Evolutionary conservation across 2,113 vertebrate species (phyloP).

Genomic region (Albula goreensis): DNA sequence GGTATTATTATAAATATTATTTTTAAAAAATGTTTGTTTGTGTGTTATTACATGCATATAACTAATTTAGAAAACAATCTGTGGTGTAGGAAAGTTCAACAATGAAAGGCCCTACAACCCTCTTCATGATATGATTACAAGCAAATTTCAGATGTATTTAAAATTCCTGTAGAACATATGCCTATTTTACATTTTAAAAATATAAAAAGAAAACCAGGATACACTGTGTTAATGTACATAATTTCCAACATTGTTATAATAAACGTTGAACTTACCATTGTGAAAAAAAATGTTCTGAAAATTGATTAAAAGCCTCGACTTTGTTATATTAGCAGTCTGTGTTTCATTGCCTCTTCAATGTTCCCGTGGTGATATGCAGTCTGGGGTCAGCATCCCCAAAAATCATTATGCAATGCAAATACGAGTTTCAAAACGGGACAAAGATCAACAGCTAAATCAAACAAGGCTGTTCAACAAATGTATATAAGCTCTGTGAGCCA

Average conservation of each 20-base stretch:
- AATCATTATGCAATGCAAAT: conserved; percentile 22
- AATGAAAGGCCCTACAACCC: not conserved
- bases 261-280: too few species aligned
- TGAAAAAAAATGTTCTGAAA: not conserved
- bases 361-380: not conserved
- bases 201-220: too few species aligned
- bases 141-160: not conserved
- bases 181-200: too few species aligned
- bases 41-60: not conserved
- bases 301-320: not conserved
- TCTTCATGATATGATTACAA: too few species aligned
- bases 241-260: too few species aligned
- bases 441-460: conserved; percentile 9
- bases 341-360: not conserved
- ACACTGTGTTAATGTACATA: too few species aligned
- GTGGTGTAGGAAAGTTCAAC: not conserved
- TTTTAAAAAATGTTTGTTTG: too few species aligned
- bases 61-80: not conserved
- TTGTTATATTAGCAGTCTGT: not conserved
- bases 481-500: not conserved
- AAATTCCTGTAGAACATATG: too few species aligned
- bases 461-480: conserved; percentile 10
- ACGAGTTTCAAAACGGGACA: conserved; percentile 9
- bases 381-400: not conserved
- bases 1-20: not conserved